Conservation (phyloP, 2,113 vertebrate species). For the Bubo scandiacus region DNA sequence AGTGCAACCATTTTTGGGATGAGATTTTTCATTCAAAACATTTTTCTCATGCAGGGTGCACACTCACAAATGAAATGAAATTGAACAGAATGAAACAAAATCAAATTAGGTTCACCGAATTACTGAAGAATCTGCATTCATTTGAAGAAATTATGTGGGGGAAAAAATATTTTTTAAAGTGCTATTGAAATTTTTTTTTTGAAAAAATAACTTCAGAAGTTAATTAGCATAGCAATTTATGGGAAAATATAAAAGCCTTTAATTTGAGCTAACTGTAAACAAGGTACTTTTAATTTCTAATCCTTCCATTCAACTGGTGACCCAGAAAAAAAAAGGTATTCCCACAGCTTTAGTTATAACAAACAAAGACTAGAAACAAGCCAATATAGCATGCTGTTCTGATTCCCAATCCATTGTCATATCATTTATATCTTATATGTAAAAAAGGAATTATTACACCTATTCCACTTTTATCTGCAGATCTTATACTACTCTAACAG, state of each 20-base stretch:
- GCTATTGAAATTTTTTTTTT: neutral
- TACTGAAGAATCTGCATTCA: neutral
- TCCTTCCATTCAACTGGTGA: neutral
- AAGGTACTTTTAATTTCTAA: neutral
- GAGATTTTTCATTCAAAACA: neutral
- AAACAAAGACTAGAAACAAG: neutral
- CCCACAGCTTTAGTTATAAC: neutral
- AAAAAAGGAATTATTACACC: neutral
- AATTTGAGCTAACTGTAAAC: neutral
- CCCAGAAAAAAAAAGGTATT: neutral
- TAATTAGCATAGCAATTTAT: neutral
- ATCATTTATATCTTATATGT: neutral
- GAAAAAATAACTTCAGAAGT: neutral
- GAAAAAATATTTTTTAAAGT: neutral
- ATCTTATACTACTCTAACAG: neutral
- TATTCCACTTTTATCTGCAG: neutral
- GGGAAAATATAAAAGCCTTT: neutral
- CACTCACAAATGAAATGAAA: neutral
- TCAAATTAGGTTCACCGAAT: neutral
- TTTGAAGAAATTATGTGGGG: neutral
- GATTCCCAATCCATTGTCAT: neutral
- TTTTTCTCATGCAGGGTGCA: neutral
- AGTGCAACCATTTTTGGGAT: neutral
- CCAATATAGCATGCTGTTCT: neutral
- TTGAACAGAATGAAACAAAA: neutral